Percentiles rank a stretch among this genome's conserved stretches.
Conservation (phyloP, 2,113 vertebrate species). For the Uria lomvia region DNA sequence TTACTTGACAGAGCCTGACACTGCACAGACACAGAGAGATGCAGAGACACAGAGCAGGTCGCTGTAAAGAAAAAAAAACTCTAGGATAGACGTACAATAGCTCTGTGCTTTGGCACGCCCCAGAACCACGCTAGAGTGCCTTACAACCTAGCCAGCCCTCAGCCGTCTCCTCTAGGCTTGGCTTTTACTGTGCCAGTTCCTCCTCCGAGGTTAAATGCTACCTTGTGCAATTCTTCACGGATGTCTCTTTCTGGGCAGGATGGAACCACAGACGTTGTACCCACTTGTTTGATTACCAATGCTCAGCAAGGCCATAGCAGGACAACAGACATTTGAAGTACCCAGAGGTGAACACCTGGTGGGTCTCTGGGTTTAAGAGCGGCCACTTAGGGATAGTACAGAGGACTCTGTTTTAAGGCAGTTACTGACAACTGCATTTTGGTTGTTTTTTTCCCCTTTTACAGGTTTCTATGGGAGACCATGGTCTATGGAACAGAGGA, state of each 20-base stretch:
- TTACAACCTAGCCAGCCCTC: background rate
- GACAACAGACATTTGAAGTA: background rate
- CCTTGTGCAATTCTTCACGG: background rate
- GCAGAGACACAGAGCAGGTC: background rate
- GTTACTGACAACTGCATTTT: background rate
- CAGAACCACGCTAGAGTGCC: background rate
- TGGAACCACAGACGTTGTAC: background rate
- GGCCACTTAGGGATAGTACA: background rate
- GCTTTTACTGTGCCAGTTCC: background rate
- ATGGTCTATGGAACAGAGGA: constrained; percentile 88
- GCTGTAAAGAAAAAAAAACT: background rate
- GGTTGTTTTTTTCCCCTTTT: background rate
- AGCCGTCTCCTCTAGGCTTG: background rate
- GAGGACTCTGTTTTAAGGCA: background rate
- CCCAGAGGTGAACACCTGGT: background rate
- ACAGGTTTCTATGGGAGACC: constrained; percentile 87
- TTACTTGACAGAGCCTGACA: background rate
- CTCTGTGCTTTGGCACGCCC: background rate
- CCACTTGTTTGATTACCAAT: no score
- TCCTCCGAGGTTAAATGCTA: background rate
- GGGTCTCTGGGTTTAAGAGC: background rate
- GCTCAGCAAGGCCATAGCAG: background rate
- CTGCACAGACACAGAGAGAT: background rate
- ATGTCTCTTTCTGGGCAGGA: background rate
- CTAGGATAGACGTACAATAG: no score